A percentile compares a stretch with the other conserved stretches of the same genome.
These are phyloP conservation scores for Melanophora roralis DNA, from an alignment of 2,888 invertebrate species.

Conservation along the genomic window DNA sequence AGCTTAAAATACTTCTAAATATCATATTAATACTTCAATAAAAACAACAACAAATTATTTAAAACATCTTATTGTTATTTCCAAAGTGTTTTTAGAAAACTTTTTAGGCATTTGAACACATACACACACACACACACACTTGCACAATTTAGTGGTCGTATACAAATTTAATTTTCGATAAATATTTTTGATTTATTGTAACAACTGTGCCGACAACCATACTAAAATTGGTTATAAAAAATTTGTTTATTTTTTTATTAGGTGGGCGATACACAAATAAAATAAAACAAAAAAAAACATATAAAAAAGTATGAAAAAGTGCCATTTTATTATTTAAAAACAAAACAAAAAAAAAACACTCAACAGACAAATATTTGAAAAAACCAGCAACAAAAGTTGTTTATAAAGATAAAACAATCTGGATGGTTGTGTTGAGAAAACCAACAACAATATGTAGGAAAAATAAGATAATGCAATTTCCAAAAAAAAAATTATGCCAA, in stretches of 20 bases:
- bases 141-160: not conserved
- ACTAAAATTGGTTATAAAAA: conserved; percentile 49
- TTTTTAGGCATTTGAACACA: too few relatives aligned
- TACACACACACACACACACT: conserved; percentile 21
- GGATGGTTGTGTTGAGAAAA: too few relatives aligned
- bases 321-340: too few relatives aligned
- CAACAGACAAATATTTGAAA: too few relatives aligned
- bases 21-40: conserved; percentile 42
- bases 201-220: conserved; percentile 62
- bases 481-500: too few relatives aligned
- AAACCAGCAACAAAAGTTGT: too few relatives aligned
- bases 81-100: too few relatives aligned
- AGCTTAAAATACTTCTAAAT: conserved; percentile 14
- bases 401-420: too few relatives aligned
- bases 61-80: conserved; percentile 6
- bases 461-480: too few relatives aligned
- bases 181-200: conserved; percentile 63
- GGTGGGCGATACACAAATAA: conserved; percentile 52
- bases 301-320: too few relatives aligned
- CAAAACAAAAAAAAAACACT: not conserved
- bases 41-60: conserved; percentile 7
- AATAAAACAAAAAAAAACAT: not conserved
- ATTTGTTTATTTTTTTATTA: conserved; percentile 56
- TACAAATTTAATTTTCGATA: conserved; percentile 51
- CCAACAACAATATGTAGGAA: too few relatives aligned